Conservation (phyloP, 2,113 vertebrate genomes). For the Xenopus laevis region DNA sequence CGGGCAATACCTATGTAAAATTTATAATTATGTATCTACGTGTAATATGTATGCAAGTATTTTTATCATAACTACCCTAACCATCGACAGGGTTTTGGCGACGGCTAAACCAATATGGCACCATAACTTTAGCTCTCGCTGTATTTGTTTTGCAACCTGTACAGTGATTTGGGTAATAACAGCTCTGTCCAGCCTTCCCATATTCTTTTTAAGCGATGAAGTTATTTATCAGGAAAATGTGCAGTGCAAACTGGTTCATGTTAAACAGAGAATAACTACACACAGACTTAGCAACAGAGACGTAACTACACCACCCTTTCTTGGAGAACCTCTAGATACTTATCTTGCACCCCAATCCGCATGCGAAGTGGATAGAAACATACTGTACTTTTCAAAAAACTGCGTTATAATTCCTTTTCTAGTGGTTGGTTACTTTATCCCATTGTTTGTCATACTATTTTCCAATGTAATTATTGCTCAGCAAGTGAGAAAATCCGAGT, state of each 20-base stretch:
- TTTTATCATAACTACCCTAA: constrained; percentile 13
- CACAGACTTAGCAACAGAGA: no score
- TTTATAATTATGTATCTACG: background rate
- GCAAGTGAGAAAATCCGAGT: background rate
- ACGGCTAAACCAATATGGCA: constrained; percentile 21
- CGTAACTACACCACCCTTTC: no score
- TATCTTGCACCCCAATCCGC: no score
- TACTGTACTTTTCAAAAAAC: background rate
- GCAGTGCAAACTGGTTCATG: no score
- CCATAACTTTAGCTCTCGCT: constrained; percentile 1
- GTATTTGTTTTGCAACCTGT: background rate
- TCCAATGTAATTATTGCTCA: background rate
- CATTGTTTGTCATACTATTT: background rate
- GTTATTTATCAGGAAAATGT: background rate
- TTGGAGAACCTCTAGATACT: no score
- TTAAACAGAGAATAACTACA: no score
- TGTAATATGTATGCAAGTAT: constrained; percentile 13
- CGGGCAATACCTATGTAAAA: background rate
- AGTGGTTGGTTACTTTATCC: background rate
- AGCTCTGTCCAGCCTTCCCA: background rate
- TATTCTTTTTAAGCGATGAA: background rate
- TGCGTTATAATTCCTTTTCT: background rate
- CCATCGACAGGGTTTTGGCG: constrained; percentile 10
- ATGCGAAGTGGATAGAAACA: no score
- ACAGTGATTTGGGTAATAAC: background rate